Evolutionary conservation across 2,888 invertebrate genomes (phyloP), one percentile per base, ranked within the genome.

Genomic region (Ochropleura plecta): DNA sequence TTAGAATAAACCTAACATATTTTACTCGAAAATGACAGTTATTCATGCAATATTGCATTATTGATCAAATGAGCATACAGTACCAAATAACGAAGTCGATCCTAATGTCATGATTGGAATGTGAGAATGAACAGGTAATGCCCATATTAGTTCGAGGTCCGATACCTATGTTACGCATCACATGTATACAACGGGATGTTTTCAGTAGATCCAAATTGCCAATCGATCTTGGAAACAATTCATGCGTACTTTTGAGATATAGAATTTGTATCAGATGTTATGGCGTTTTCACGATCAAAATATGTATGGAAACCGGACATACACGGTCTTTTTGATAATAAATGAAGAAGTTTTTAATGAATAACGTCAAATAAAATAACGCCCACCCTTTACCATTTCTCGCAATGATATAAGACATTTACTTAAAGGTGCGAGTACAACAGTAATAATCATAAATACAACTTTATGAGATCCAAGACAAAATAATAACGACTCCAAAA

Each of bases 401-500:
- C 16, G 42, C 42, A 73, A 49, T 3, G 16, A 76, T 46, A 40
- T 20, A 59, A 46, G 20, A 76, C 51, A 76, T 57, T 49, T 72
- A 76, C 51, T 49, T 72, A 76, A 64, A 67, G 42, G 16, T 67
- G 76, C 30, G 69, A 70, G 20, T 51, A 73, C 46, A 42, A 64
- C 48, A 60, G 60, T 71, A 82, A 76, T 82, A 76, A 62, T 51
- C 57, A 49, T 82, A 82, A 82, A 82, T 73, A 82, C 51, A 63
- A 49, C 65, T 63, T 82, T 82, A 82, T 82, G 76, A 76, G 79
- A 72, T 64, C 46, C 46, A 30, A 62, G 73, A 82, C 68, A 82
- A 70, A 79, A 82, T 79, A 79, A 79, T 78, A 78, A 82, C 78
- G 73, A 78, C 48, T 70, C 64, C 74, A 70, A 82, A 86, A 84